Conservation (phyloP, 2,797 vertebrate genomes). For the Paedocypris micromegethes region DNA sequence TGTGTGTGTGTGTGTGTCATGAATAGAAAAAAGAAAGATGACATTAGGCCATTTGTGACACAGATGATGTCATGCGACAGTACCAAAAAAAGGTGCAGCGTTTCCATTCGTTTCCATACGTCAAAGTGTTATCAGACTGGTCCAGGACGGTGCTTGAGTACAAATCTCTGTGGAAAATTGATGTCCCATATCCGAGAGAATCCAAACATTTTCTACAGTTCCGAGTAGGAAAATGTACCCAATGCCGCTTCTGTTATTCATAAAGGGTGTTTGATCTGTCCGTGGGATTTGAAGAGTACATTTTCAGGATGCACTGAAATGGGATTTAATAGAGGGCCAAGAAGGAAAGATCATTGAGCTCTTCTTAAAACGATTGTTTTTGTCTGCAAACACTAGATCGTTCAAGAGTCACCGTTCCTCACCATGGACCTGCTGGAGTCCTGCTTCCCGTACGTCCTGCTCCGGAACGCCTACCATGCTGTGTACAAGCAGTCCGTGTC, state of each 20-base stretch:
- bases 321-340: conserved; percentile 32
- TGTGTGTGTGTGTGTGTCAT: too few species aligned
- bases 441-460: conserved; percentile 95
- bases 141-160: too few species aligned
- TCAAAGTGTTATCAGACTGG: too few species aligned
- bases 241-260: conserved; percentile 28
- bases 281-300: conserved; percentile 37
- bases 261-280: conserved; percentile 31
- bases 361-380: conserved; percentile 25
- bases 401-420: conserved; percentile 97
- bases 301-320: conserved; percentile 22
- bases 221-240: too few species aligned
- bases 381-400: conserved; percentile 79
- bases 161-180: too few species aligned
- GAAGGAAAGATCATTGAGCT: conserved; percentile 18
- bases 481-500: conserved; percentile 71
- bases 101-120: too few species aligned
- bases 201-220: too few species aligned
- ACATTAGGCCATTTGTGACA: too few species aligned
- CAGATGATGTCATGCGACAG: too few species aligned
- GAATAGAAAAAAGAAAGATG: too few species aligned
- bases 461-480: conserved; percentile 96
- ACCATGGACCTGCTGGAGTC: conserved; percentile 99
- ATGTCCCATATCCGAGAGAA: too few species aligned
- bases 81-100: too few species aligned